Evolutionary conservation across 2,113 vertebrate genomes (phyloP), one percentile per base, ranked within the genome.

Genomic region (Seriola aureovittata): DNA sequence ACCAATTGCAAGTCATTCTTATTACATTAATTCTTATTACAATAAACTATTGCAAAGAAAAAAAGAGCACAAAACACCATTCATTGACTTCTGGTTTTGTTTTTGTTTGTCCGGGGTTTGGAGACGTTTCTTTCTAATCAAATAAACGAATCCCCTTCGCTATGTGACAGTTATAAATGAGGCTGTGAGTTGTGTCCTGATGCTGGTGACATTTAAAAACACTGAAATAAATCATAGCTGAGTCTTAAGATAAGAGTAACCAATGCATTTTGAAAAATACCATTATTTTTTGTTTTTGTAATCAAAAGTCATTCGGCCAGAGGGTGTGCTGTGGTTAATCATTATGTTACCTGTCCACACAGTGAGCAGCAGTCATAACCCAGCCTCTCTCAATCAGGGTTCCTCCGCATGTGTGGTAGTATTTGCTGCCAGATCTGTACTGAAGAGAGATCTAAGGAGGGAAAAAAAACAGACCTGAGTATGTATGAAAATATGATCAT

Each of bases 351-450:
- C 93, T 93, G 90, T 93, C 94, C 82, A 94, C 93, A 14, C 97
- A 98, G 81, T 97, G 97, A 90, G 97, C 97, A 4, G 97, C 97
- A 0, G 96, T 98, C 96, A 97, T 88, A 36, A 97, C 97, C 96
- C 97, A 97, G 89, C 95, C 93, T 5, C 3, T 88, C 21, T 0
- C 69, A 73, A 97, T 91, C 91, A 98, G 95, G 78, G 95, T 96
- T 66, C 97, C 97, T 6, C 97, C 96, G 10, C 97, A 98, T 11
- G 95, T 97, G 92, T 97, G 97, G 77, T 93, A 23, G 94, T 92
- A 97, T 7, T 4, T 14, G 54, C 93, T 79, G 0, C 80, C 5
- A 1, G 95, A 95, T 48, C 0, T 32, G 83, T 96, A 97, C 94
- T 98, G 97, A 67, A 94, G 93, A 34, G 93, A 93, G 74, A 93